These are phyloP conservation scores for Ametastegia equiseti DNA, from an alignment of 2,888 invertebrate species.

Conservation along the genomic window DNA sequence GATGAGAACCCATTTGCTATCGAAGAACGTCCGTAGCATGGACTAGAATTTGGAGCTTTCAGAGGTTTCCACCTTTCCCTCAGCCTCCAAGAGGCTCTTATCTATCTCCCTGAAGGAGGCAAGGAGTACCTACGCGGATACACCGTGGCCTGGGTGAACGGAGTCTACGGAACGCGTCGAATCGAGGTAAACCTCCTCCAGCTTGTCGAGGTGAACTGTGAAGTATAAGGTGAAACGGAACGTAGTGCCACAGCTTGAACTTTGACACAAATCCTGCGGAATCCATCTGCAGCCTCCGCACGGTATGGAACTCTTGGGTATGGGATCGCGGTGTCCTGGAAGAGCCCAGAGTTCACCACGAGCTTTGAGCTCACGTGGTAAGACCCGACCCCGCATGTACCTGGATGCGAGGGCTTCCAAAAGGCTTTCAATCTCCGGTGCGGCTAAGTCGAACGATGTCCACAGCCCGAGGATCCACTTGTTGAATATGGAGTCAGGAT, in stretches of 20 bases:
- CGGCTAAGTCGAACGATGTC: neutral
- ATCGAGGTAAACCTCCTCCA: slow-evolving; percentile 42
- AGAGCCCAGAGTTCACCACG: neutral
- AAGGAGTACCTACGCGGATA: slow-evolving; percentile 2
- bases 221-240: slow-evolving; percentile 36
- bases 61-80: neutral
- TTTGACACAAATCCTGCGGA: slow-evolving; percentile 26
- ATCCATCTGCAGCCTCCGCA: neutral
- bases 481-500: neutral
- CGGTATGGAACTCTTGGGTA: neutral
- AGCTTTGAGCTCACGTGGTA: neutral
- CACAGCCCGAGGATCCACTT: neutral
- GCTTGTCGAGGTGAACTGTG: slow-evolving; percentile 14
- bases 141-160: slow-evolving; percentile 34
- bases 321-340: neutral
- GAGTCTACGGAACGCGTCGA: slow-evolving; percentile 4
- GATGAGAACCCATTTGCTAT: neutral
- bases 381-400: neutral
- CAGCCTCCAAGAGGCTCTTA: neutral
- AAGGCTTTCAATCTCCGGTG: neutral
- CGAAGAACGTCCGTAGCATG: neutral
- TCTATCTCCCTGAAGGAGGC: neutral
- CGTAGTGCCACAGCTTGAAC: slow-evolving; percentile 30
- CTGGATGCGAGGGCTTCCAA: neutral
- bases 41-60: neutral